phyloP scores from a whole-genome alignment of 2,113 vertebrate genomes.

The Tinamus guttatus region DNA sequence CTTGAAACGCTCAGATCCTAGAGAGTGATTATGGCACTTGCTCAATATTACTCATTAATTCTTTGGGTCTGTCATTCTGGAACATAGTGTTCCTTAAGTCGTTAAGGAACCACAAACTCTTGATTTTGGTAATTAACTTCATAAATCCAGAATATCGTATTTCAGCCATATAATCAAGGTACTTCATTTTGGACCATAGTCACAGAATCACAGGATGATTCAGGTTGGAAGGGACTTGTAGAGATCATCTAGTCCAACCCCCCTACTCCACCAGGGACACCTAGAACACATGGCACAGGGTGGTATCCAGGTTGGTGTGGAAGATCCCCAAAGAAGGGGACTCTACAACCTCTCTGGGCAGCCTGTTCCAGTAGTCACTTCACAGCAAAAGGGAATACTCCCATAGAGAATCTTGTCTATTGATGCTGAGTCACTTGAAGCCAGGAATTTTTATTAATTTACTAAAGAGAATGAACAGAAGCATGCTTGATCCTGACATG shows the following conservation, averaged over 20 bases:
- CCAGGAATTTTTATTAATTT: neutral
- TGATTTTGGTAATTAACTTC: neutral
- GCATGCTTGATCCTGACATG: neutral
- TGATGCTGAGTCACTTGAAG: neutral
- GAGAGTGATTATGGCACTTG: neutral
- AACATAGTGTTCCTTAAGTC: neutral
- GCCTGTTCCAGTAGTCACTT: no score
- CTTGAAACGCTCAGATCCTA: neutral
- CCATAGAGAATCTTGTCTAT: neutral
- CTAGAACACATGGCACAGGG: no score
- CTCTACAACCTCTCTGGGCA: no score
- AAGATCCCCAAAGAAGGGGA: no score
- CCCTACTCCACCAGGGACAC: no score
- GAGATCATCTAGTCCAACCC: no score
- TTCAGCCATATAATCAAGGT: neutral
- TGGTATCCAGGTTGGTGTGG: no score
- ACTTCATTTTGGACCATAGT: neutral
- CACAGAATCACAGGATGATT: no score
- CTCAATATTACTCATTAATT: neutral
- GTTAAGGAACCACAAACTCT: no score
- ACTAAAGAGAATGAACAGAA: neutral
- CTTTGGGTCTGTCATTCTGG: neutral
- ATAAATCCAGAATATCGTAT: neutral
- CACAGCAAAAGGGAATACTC: neutral
- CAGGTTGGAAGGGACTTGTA: no score